These are phyloP conservation scores for Synchiropus splendidus DNA, from an alignment of 2,113 vertebrate species.

Conservation along the genomic window DNA sequence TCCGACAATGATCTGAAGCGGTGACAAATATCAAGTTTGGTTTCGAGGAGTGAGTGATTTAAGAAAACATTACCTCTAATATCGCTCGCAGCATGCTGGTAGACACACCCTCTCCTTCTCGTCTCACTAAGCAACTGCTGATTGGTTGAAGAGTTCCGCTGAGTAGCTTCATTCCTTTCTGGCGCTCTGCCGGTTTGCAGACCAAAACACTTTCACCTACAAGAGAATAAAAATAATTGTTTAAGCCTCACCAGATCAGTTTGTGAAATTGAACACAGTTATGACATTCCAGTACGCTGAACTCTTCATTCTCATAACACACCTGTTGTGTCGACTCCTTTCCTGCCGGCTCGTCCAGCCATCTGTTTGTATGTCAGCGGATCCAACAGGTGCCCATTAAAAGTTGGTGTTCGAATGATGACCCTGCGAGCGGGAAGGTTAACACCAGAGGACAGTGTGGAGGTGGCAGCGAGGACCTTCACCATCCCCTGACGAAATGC, in stretches of 20 bases:
- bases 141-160: slow-evolving; percentile 82
- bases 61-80: slow-evolving; percentile 87
- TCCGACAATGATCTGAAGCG: slow-evolving; percentile 81
- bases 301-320: no score
- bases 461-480: slow-evolving; percentile 82
- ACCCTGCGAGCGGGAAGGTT: slow-evolving; percentile 93
- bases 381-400: slow-evolving; percentile 80
- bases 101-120: slow-evolving; percentile 77
- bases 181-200: slow-evolving; percentile 84
- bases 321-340: slow-evolving; percentile 87
- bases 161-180: slow-evolving; percentile 79
- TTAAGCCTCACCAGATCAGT: no score
- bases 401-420: slow-evolving; percentile 85
- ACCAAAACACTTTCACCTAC: slow-evolving; percentile 91
- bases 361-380: slow-evolving; percentile 93
- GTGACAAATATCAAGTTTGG: slow-evolving; percentile 9
- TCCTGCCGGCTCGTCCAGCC: slow-evolving; percentile 90
- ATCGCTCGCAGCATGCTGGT: slow-evolving; percentile 92
- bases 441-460: slow-evolving; percentile 92
- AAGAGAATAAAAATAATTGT: neutral
- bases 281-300: no score
- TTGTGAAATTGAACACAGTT: no score
- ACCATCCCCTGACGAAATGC: slow-evolving; percentile 83
- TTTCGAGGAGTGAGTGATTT: neutral
- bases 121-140: slow-evolving; percentile 79